Evolutionary conservation across 2,888 invertebrate species (phyloP).

Genomic region (Tetrapedia diversipes): DNA sequence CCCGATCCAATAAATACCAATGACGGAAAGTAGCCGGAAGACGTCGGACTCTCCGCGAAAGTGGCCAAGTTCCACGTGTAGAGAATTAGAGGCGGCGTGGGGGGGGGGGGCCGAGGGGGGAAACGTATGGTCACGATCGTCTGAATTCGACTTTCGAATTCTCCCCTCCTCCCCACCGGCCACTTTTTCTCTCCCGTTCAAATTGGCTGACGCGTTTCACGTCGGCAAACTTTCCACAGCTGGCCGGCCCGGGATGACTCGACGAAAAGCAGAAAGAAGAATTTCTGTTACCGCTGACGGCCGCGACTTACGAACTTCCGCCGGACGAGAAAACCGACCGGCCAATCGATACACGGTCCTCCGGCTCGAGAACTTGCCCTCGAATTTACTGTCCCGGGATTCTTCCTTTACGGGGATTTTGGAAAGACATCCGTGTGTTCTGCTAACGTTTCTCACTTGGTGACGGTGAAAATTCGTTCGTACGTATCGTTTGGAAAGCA

Average conservation of each 20-base stretch:
- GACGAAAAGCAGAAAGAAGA: conserved; percentile 59
- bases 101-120: no score
- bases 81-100: no score
- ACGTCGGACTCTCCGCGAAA: neutral
- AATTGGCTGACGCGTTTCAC: conserved; percentile 29
- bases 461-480: no score
- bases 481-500: no score
- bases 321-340: conserved; percentile 3
- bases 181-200: neutral
- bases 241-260: conserved; percentile 44
- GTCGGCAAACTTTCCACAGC: conserved; percentile 50
- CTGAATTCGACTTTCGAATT: conserved; percentile 15
- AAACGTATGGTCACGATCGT: neutral
- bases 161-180: neutral
- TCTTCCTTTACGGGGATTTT: neutral
- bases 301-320: conserved; percentile 48
- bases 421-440: no score
- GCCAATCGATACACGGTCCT: conserved; percentile 44
- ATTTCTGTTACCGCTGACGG: conserved; percentile 59
- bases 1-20: neutral
- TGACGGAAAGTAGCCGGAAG: neutral
- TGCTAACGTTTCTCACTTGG: no score
- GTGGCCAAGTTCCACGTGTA: neutral
- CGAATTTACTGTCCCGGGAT: conserved; percentile 24
- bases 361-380: conserved; percentile 2